These are phyloP conservation scores for Pangasius macronema DNA, from an alignment of 2,797 vertebrate genomes.

Conservation along the genomic window DNA sequence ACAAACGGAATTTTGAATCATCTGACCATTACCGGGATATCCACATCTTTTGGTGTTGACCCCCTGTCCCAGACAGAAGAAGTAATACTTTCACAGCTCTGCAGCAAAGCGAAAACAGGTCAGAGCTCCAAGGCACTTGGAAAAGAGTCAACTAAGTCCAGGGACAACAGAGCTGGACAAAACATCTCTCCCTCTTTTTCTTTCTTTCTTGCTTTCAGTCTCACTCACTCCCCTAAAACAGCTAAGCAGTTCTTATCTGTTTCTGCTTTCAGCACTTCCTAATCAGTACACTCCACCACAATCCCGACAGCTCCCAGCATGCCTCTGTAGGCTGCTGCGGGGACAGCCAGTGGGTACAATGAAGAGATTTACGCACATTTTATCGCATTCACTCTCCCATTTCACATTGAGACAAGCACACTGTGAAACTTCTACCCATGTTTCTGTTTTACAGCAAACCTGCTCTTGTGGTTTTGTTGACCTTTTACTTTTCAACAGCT, in stretches of 20 bases:
- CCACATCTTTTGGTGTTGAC: slow-evolving; percentile 60
- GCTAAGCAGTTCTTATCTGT: slow-evolving; percentile 48
- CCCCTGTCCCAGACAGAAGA: slow-evolving; percentile 79
- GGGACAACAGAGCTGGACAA: slow-evolving; percentile 65
- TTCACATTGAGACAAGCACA: slow-evolving; percentile 45
- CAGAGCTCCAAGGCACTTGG: slow-evolving; percentile 93
- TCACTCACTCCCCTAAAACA: slow-evolving; percentile 20
- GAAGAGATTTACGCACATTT: slow-evolving; percentile 34
- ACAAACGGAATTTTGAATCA: slow-evolving; percentile 89
- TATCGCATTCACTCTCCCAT: slow-evolving; percentile 24
- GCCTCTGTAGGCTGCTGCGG: slow-evolving; percentile 33
- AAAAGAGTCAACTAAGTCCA: slow-evolving; percentile 78
- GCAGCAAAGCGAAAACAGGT: slow-evolving; percentile 75
- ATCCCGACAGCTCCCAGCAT: slow-evolving; percentile 38
- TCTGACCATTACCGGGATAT: slow-evolving; percentile 77
- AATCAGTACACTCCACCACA: slow-evolving; percentile 48
- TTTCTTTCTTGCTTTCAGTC: slow-evolving; percentile 16
- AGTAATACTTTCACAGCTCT: slow-evolving; percentile 81
- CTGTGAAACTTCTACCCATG: slow-evolving; percentile 43
- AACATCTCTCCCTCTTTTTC: slow-evolving; percentile 45
- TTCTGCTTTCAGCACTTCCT: slow-evolving; percentile 40
- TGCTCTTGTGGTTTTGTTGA: slow-evolving; percentile 24
- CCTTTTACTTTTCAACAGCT: slow-evolving; percentile 50
- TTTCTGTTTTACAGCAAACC: slow-evolving; percentile 42
- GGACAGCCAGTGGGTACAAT: slow-evolving; percentile 41